Base-by-base conservation (phyloP, 2,113 vertebrate species). In the Trachemys scripta region DNA sequence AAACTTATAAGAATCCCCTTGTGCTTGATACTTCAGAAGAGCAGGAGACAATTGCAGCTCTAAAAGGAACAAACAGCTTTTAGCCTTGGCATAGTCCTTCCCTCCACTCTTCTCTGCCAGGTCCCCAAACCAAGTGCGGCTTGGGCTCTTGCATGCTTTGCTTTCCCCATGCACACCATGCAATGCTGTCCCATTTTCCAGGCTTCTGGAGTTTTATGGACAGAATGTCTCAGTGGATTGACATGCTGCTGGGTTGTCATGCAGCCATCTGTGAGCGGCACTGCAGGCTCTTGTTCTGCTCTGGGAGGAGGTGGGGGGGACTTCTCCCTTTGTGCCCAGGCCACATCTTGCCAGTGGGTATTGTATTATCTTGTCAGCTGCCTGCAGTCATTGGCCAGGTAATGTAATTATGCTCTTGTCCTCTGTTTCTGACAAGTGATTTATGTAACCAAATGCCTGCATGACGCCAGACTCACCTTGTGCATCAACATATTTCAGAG, bases 81-180 rank as follows among this genome's bases (percentile, higher is more conserved):
- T 25, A 35, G 11, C 4, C n/a, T 49, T 11, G 3, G 47, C 17
- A 22, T 35, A 12, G 5, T 80, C 51, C n/a, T 80, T 80, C 35
- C 45, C 35, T 25, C 49, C 5, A 45, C 2, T 35, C 3, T 9
- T 85, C 76, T 56, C 35, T 29, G 24, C 49, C 38, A 65, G 42
- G 38, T 45, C 59, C 20, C n/a, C 65, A 31, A 24, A 27, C 8
- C 22, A n/a, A 59, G 9, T 4, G 6, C 10, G 10, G 17, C 24
- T 65, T 5, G 2, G 76, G 51, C 62, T 82, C 20, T 2, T n/a
- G 27, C 45, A 19, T 38, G 13, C 29, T 2, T 50, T 38, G 49
- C 54, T 65, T 38, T 56, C 54, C 1, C 0, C 17, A 1, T 1
- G 54, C 45, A 81, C 45, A 2, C 1, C 4, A 53, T 20, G 3